A percentile compares a stretch with the other conserved stretches of the same genome.
phyloP scores from a whole-genome alignment of 2,797 vertebrate species.

The Megalops cyprinoides region DNA sequence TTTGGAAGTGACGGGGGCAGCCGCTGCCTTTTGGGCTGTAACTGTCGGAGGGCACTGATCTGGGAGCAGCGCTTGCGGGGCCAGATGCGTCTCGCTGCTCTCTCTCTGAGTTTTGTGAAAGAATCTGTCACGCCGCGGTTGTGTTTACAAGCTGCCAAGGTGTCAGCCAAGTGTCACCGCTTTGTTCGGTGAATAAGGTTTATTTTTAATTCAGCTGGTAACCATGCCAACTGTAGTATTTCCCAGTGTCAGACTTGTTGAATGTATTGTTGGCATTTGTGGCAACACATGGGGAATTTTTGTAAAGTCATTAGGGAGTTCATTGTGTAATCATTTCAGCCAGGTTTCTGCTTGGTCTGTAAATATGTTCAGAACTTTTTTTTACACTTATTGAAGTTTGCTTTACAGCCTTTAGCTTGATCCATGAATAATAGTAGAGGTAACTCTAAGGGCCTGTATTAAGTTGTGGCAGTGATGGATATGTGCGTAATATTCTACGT shows the following conservation, averaged over 20 bases:
- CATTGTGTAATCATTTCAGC: neutral
- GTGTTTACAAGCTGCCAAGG: constrained; percentile 70
- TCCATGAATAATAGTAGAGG: neutral
- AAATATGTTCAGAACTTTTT: neutral
- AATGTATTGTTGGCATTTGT: neutral
- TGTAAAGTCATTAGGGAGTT: too few relatives aligned
- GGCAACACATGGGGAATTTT: neutral
- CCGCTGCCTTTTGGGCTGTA: neutral
- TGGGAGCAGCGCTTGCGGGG: constrained; percentile 55
- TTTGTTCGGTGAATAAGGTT: constrained; percentile 54
- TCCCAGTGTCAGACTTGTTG: neutral
- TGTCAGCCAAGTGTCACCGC: constrained; percentile 69
- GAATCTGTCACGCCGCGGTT: constrained; percentile 52
- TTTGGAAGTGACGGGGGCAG: neutral
- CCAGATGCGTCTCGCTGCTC: constrained; percentile 39
- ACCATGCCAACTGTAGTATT: constrained; percentile 57
- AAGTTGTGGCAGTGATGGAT: neutral
- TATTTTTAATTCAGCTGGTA: constrained; percentile 56
- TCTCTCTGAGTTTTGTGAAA: constrained; percentile 22
- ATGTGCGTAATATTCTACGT: neutral
- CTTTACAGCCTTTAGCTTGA: neutral
- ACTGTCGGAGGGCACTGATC: constrained; percentile 49
- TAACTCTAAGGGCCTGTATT: neutral
- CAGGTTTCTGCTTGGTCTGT: neutral
- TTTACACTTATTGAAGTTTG: neutral